These are phyloP conservation scores for Muricea muricata DNA, from an alignment of 92 coral and sea anemone species.

Conservation along the genomic window DNA sequence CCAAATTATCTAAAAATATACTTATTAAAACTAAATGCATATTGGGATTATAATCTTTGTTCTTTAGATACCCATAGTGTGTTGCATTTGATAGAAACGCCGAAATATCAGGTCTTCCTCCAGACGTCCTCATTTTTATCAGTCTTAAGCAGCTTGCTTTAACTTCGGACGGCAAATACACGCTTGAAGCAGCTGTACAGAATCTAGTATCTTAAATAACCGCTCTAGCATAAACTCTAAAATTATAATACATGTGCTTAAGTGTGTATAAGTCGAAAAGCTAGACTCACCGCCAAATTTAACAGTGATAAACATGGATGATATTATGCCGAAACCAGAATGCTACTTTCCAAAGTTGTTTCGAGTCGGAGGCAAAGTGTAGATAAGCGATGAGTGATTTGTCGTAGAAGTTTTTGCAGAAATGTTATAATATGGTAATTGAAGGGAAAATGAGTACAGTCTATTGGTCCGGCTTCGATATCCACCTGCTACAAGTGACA, in stretches of 20 bases:
- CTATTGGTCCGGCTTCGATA: neutral
- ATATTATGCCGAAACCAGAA: neutral
- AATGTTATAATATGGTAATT: neutral
- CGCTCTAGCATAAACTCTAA: neutral
- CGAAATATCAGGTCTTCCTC: too few relatives aligned
- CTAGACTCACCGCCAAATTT: neutral
- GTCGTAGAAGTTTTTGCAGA: neutral
- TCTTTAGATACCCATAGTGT: too few relatives aligned
- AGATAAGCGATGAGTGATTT: neutral
- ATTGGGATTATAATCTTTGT: too few relatives aligned
- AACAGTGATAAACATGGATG: conserved; percentile 5
- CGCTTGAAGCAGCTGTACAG: neutral
- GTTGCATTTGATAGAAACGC: too few relatives aligned
- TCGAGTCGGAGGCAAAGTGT: neutral
- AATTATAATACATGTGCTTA: neutral
- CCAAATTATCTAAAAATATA: too few relatives aligned
- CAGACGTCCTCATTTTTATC: neutral
- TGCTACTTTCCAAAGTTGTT: neutral
- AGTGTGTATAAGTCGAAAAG: too few relatives aligned
- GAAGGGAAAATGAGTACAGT: neutral
- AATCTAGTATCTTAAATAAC: neutral
- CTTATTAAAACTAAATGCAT: too few relatives aligned
- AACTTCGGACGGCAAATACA: neutral
- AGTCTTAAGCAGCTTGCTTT: neutral
- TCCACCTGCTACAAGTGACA: neutral